phyloP scores from a whole-genome alignment of 2,113 vertebrate species.

The Strigops habroptila region DNA sequence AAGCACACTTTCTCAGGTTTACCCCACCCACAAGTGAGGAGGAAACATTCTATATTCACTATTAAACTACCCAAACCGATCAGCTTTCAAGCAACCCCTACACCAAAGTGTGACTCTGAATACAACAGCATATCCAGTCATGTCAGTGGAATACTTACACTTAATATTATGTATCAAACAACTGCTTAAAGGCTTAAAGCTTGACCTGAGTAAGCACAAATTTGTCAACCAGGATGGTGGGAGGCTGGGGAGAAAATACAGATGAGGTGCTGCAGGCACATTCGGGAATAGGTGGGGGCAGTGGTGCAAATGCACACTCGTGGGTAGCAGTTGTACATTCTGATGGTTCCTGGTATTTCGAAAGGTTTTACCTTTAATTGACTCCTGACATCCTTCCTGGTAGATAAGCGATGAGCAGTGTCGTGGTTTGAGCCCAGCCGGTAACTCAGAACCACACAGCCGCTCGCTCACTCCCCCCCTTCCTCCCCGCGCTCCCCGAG shows the following conservation, averaged over 20 bases:
- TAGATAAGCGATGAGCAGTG: not conserved
- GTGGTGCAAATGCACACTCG: rapidly evolving
- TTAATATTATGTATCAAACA: too few species aligned
- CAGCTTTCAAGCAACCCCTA: not conserved
- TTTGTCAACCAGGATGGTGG: too few species aligned
- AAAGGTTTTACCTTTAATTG: not conserved
- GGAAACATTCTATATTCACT: not conserved
- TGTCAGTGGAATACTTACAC: not conserved
- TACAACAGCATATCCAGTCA: not conserved
- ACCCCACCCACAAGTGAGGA: not conserved
- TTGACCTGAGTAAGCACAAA: not conserved
- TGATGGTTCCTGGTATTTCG: too few species aligned
- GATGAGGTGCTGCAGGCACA: not conserved
- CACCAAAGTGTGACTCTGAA: not conserved
- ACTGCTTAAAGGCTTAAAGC: not conserved
- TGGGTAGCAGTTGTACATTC: not conserved
- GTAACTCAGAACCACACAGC: too few species aligned
- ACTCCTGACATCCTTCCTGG: not conserved
- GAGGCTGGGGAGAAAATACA: not conserved
- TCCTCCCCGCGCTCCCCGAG: too few species aligned
- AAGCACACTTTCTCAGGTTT: not conserved
- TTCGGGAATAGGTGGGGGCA: not conserved
- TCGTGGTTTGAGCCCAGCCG: too few species aligned
- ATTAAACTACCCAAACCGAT: not conserved
- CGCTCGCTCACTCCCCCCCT: too few species aligned